A percentile compares a stretch with the other conserved stretches of the same genome.
Evolutionary conservation across 1,140 invertebrate species (phyloP).

Genomic region (Drosophila littoralis): DNA sequence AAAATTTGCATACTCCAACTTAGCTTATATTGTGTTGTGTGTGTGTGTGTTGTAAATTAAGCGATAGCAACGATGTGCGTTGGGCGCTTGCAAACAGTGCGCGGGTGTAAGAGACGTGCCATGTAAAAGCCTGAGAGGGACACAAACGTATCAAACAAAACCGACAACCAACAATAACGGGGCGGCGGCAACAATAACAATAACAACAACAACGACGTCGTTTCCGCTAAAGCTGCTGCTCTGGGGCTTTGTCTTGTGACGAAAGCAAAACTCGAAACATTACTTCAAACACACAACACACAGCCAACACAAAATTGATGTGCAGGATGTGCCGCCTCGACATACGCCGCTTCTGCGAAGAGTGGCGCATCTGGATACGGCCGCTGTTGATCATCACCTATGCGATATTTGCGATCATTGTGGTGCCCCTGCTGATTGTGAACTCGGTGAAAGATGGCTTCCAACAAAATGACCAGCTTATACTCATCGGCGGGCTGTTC

Average conservation of each 20-base stretch:
- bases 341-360: slow-evolving; percentile 85
- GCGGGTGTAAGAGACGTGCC: slow-evolving; percentile 29
- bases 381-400: slow-evolving; percentile 93
- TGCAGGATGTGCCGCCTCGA: slow-evolving; percentile 66
- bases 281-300: slow-evolving; percentile 5
- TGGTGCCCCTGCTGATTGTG: slow-evolving; percentile 92
- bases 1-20: slow-evolving; percentile 17
- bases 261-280: slow-evolving; percentile 47
- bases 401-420: slow-evolving; percentile 91
- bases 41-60: slow-evolving; percentile 31
- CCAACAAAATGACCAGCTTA: slow-evolving; percentile 90
- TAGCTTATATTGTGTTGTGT: slow-evolving; percentile 16
- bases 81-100: slow-evolving; percentile 23
- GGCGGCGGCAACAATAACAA: slow-evolving; percentile 59
- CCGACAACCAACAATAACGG: slow-evolving; percentile 52
- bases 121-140: slow-evolving; percentile 33
- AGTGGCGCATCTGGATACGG: slow-evolving; percentile 95
- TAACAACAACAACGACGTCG: slow-evolving; percentile 22
- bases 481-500: slow-evolving; percentile 95
- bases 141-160: slow-evolving; percentile 17
- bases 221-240: slow-evolving; percentile 24
- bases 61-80: slow-evolving; percentile 46
- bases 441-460: slow-evolving; percentile 90
- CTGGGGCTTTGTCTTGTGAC: slow-evolving; percentile 50
- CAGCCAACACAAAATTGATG: slow-evolving; percentile 10